phyloP scores from a whole-genome alignment of 2,888 invertebrate genomes.

The Lasioglossum vierecki region DNA sequence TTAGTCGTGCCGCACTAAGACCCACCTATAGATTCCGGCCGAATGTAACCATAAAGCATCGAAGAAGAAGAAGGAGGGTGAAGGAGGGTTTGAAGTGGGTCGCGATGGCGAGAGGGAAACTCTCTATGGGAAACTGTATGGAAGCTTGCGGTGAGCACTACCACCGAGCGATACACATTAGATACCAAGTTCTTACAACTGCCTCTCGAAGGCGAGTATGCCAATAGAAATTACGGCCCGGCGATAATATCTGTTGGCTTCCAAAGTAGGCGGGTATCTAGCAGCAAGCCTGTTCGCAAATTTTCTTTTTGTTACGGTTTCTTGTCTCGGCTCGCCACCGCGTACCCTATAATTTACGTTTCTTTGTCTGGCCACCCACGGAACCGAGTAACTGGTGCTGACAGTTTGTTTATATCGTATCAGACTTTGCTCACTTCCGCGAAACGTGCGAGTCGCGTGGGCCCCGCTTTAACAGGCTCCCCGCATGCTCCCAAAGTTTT shows the following conservation, averaged over 20 bases:
- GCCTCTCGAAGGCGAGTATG: constrained; percentile 46
- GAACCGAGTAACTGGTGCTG: constrained; percentile 35
- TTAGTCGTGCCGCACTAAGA: constrained; percentile 64
- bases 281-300: constrained; percentile 39
- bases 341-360: constrained; percentile 44
- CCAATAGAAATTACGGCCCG: constrained; percentile 75
- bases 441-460: neutral
- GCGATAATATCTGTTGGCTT: constrained; percentile 68
- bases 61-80: constrained; percentile 38
- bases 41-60: constrained; percentile 69
- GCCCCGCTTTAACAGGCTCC: constrained; percentile 2
- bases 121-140: constrained; percentile 59
- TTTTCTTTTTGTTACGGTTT: constrained; percentile 41
- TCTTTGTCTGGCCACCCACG: constrained; percentile 29
- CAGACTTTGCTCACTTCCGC: constrained; percentile 33
- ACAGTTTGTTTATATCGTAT: constrained; percentile 48
- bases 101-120: constrained; percentile 55
- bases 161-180: constrained; percentile 76
- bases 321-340: constrained; percentile 1
- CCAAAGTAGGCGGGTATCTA: constrained; percentile 35
- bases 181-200: constrained; percentile 75
- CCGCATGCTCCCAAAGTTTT: neutral
- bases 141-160: constrained; percentile 72
- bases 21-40: constrained; percentile 70
- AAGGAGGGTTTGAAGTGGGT: constrained; percentile 47